phyloP scores from a whole-genome alignment of 2,113 vertebrate species.

The Oncorhynchus keta region DNA sequence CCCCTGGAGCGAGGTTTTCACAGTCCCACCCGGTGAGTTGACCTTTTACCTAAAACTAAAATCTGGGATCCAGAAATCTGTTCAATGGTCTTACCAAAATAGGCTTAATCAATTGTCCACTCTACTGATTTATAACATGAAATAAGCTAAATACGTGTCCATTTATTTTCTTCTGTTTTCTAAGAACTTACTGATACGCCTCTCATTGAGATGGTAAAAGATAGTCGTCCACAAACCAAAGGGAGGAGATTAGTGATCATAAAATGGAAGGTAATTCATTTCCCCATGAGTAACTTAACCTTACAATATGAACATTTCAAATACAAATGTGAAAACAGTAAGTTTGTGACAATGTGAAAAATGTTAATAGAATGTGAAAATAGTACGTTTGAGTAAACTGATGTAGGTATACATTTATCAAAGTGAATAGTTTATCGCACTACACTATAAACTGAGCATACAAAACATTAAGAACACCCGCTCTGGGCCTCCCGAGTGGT shows the following conservation, averaged over 20 bases:
- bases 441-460: too few species aligned
- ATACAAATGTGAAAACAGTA: too few species aligned
- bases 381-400: too few species aligned
- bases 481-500: too few species aligned
- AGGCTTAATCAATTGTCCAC: background rate
- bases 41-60: background rate
- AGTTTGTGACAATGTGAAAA: too few species aligned
- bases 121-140: background rate
- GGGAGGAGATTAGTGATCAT: conserved; percentile 39
- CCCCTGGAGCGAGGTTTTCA: conserved; percentile 44
- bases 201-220: conserved; percentile 17
- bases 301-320: background rate
- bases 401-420: too few species aligned
- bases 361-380: too few species aligned
- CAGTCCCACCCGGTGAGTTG: conserved; percentile 58
- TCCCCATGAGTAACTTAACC: background rate
- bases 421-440: too few species aligned
- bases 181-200: conserved; percentile 62
- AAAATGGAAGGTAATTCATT: conserved; percentile 44
- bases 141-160: background rate
- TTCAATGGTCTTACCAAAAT: background rate
- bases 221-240: background rate
- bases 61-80: background rate
- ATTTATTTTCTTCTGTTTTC: conserved; percentile 9
- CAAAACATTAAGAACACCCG: too few species aligned